A percentile compares a stretch with the other conserved stretches of the same genome.
Evolutionary conservation across 2,888 invertebrate species (phyloP).

Genomic region (Phragmatobia fuliginosa): DNA sequence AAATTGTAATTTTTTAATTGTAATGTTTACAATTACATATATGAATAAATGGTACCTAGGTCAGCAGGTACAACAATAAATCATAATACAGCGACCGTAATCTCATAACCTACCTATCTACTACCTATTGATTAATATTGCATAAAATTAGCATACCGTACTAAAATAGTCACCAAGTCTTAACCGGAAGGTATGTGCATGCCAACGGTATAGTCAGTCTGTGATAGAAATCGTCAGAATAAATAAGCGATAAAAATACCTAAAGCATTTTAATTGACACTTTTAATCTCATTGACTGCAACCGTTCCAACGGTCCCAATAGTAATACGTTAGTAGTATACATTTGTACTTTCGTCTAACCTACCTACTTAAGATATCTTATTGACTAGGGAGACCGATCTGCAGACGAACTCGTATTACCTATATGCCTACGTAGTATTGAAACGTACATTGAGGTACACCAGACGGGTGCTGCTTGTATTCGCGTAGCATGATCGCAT

Average conservation of each 20-base stretch:
- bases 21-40: neutral
- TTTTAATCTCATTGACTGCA: conserved; percentile 24
- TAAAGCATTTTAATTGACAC: conserved; percentile 32
- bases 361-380: conserved; percentile 24
- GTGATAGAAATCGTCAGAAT: conserved; percentile 18
- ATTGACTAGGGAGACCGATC: conserved; percentile 46
- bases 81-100: neutral
- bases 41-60: neutral
- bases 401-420: conserved; percentile 43
- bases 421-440: conserved; percentile 63
- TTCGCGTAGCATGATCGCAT: conserved; percentile 69
- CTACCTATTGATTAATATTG: neutral
- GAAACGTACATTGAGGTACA: conserved; percentile 59
- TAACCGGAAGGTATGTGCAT: conserved; percentile 36
- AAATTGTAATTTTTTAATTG: too few species aligned
- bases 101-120: neutral
- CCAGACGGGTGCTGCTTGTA: conserved; percentile 68
- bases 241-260: conserved; percentile 17
- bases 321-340: neutral
- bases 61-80: conserved; percentile 2
- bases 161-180: conserved; percentile 8
- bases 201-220: conserved; percentile 27
- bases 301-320: conserved; percentile 29
- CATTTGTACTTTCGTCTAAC: conserved; percentile 23
- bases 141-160: conserved; percentile 5